Evolutionary conservation across 2,797 vertebrate species (phyloP).

Genomic region (Trachops cirrhosus): DNA sequence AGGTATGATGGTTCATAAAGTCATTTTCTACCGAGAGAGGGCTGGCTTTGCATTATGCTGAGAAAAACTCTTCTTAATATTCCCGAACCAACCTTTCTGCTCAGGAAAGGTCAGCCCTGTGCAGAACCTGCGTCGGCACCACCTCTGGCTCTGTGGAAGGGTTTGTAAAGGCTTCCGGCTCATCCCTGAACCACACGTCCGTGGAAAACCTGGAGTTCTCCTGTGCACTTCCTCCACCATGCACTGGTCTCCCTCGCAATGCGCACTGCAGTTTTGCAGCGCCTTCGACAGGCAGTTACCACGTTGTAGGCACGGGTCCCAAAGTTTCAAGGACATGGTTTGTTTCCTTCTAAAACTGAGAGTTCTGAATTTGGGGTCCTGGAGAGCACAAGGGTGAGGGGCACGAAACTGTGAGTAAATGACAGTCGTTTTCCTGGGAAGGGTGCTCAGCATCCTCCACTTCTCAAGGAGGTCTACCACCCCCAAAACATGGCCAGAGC

Average conservation of each 20-base stretch:
- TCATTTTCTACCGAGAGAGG: neutral
- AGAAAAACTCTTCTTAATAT: constrained; percentile 55
- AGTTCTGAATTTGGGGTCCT: neutral
- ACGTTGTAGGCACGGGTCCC: neutral
- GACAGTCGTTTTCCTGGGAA: neutral
- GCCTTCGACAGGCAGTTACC: neutral
- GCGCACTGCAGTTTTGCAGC: neutral
- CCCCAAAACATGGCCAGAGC: neutral
- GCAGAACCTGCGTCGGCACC: neutral
- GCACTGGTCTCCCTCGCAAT: neutral
- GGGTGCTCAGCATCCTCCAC: neutral
- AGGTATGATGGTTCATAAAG: neutral
- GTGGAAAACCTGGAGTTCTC: neutral
- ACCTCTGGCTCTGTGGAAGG: neutral
- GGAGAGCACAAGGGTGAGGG: neutral
- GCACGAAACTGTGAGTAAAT: neutral
- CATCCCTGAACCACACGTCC: constrained; percentile 8
- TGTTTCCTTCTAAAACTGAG: neutral
- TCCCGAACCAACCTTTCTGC: neutral
- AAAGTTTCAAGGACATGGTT: neutral
- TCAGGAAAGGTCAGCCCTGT: neutral
- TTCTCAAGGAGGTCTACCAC: neutral
- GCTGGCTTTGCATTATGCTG: constrained; percentile 35
- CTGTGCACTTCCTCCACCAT: neutral
- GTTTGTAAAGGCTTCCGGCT: neutral